Evolutionary conservation across 2,113 vertebrate genomes (phyloP).

Genomic region (Acrocephalus kingi): DNA sequence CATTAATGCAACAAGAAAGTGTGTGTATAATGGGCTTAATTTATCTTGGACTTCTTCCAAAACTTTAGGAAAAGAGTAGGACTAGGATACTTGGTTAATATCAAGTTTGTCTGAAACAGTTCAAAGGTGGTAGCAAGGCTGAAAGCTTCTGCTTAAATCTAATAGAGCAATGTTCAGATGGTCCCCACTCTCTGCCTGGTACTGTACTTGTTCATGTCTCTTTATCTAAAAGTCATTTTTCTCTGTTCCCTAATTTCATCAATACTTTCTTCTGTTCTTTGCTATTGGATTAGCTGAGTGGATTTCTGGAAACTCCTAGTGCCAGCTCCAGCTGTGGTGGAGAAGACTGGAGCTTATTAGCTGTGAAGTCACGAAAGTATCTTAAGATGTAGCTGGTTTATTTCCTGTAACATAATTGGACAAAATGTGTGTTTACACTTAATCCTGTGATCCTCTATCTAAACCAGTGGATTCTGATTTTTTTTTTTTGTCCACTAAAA

Average conservation of each 20-base stretch:
- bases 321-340: not conserved
- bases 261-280: not conserved
- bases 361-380: not conserved
- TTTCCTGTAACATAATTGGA: not conserved
- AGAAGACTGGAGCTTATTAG: not conserved
- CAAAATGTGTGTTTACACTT: not conserved
- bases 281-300: not conserved
- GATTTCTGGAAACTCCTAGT: not conserved
- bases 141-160: not conserved
- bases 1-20: slow-evolving; percentile 39
- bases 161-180: not conserved
- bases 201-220: not conserved
- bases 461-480: not conserved
- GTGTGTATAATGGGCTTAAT: slow-evolving; percentile 31
- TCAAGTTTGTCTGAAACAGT: slow-evolving; percentile 22
- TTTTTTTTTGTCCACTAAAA: not conserved
- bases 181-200: not conserved
- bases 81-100: not conserved
- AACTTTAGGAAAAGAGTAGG: not conserved
- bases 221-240: not conserved
- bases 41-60: slow-evolving; percentile 53
- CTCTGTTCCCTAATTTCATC: not conserved
- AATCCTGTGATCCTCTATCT: not conserved
- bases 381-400: not conserved
- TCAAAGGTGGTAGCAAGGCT: slow-evolving; percentile 25